phyloP scores from a whole-genome alignment of 1,140 invertebrate species.

The Hydropsyche tenuis region DNA sequence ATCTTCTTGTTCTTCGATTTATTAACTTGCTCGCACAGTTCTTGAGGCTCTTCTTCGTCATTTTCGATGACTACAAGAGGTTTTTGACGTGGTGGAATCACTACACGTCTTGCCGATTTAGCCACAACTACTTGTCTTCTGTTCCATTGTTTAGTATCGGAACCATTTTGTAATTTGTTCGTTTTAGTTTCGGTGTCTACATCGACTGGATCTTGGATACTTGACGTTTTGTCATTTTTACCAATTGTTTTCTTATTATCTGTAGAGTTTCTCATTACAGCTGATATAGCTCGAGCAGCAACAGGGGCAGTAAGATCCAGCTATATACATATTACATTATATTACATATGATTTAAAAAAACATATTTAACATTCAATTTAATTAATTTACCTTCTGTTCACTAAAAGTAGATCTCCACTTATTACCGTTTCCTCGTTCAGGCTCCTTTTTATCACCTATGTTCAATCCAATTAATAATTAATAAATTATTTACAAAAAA shows the following conservation, averaged over 20 bases:
- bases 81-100: constrained; percentile 38
- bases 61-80: constrained; percentile 44
- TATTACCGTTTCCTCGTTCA: constrained; percentile 30
- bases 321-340: constrained; percentile 26
- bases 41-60: constrained; percentile 34
- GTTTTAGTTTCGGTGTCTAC: background rate
- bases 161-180: background rate
- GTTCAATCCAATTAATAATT: constrained; percentile 25
- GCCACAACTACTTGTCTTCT: constrained; percentile 25
- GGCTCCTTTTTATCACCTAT: constrained; percentile 34
- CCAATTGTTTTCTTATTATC: constrained; percentile 39
- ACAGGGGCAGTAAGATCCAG: constrained; percentile 45
- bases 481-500: too few species aligned
- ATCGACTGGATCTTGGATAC: background rate
- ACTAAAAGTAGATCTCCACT: constrained; percentile 47
- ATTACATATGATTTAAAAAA: too few species aligned
- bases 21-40: background rate
- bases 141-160: constrained; percentile 11
- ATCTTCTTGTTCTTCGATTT: constrained; percentile 26
- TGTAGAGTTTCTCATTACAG: constrained; percentile 35
- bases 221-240: constrained; percentile 9
- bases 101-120: constrained; percentile 40
- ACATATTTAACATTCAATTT: background rate
- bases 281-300: constrained; percentile 45
- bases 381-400: constrained; percentile 43